Evolutionary conservation across 2,113 vertebrate species (phyloP).

Genomic region (Acanthisitta chloris): DNA sequence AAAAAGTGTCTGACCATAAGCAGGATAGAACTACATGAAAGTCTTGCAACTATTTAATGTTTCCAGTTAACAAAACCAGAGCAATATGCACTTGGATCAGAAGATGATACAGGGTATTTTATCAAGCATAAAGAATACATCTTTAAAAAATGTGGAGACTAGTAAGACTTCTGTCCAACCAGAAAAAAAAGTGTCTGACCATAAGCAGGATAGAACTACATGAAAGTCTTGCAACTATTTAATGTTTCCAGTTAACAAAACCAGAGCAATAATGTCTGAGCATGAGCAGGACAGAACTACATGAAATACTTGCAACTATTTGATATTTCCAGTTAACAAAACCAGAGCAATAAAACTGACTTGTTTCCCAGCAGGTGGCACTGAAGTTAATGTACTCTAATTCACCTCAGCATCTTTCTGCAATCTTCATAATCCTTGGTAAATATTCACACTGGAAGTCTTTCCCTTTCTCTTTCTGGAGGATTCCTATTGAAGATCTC

Average conservation of each 20-base stretch:
- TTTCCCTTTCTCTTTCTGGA: background rate
- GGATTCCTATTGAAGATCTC: background rate
- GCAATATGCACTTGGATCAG: background rate
- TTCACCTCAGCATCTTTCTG: background rate
- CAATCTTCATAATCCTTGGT: background rate
- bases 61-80: no score
- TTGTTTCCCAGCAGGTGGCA: slow-evolving; percentile 39
- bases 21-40: no score
- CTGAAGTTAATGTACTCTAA: background rate
- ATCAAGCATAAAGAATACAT: background rate
- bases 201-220: no score
- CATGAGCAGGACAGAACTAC: background rate
- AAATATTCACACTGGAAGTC: background rate
- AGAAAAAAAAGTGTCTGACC: no score
- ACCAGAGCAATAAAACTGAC: background rate
- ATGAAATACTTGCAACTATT: background rate
- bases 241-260: no score
- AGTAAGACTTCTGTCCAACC: background rate
- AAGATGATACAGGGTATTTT: background rate
- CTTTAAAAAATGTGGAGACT: background rate
- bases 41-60: no score
- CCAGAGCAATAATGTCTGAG: no score
- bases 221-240: no score
- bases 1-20: no score
- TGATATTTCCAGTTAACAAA: background rate